phyloP scores from a whole-genome alignment of 2,888 invertebrate genomes.

The Neoascia interrupta region DNA sequence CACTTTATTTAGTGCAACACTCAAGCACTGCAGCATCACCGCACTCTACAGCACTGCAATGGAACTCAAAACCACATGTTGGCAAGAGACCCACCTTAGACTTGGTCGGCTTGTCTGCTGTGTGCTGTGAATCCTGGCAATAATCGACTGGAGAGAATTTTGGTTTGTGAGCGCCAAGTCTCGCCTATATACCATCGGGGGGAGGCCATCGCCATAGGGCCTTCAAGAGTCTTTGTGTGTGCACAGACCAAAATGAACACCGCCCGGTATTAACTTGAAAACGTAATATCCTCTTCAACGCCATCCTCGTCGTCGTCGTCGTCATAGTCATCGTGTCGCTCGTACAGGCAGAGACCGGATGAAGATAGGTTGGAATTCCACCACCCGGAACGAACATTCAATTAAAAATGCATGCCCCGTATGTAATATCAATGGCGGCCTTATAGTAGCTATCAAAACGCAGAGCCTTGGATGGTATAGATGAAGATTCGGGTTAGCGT shows the following conservation, averaged over 20 bases:
- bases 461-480: slow-evolving; percentile 1
- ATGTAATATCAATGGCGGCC: slow-evolving; percentile 49
- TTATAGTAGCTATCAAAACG: slow-evolving; percentile 55
- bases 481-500: neutral
- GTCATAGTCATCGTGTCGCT: slow-evolving; percentile 11
- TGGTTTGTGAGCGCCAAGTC: slow-evolving; percentile 9
- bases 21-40: slow-evolving; percentile 24
- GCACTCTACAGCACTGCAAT: slow-evolving; percentile 51
- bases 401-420: slow-evolving; percentile 61
- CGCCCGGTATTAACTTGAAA: slow-evolving; percentile 46
- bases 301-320: neutral
- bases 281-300: slow-evolving; percentile 41
- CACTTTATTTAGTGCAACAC: slow-evolving; percentile 54
- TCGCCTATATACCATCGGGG: too few relatives aligned
- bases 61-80: slow-evolving; percentile 66
- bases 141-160: slow-evolving; percentile 51
- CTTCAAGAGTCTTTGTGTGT: slow-evolving; percentile 47
- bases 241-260: slow-evolving; percentile 44
- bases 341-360: slow-evolving; percentile 9
- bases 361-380: slow-evolving; percentile 21
- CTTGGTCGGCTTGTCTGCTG: too few relatives aligned
- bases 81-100: slow-evolving; percentile 27
- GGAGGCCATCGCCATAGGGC: slow-evolving; percentile 32
- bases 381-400: slow-evolving; percentile 57
- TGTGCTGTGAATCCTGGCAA: slow-evolving; percentile 37